Evolutionary conservation across 2,888 invertebrate genomes (phyloP).

Genomic region (Exocentrus adspersus): DNA sequence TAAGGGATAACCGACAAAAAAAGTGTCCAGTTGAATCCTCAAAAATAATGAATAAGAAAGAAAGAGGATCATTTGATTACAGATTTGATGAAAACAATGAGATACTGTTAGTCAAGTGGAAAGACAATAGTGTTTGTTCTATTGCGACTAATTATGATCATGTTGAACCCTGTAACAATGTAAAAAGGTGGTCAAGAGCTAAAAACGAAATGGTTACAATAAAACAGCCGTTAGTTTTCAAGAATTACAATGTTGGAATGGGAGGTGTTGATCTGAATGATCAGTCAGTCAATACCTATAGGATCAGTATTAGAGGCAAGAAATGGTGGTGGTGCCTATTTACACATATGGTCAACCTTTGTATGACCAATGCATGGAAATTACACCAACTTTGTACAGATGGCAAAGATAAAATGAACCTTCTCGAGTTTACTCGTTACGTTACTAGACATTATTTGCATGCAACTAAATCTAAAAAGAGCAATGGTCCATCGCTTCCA

Average conservation of each 20-base stretch:
- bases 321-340: conserved; percentile 30
- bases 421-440: conserved; percentile 1
- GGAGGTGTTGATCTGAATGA: conserved; percentile 31
- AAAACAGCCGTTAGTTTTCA: conserved; percentile 25
- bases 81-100: conserved; percentile 7
- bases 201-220: conserved; percentile 13
- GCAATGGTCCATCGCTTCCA: neutral
- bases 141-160: conserved; percentile 18
- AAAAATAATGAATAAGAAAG: conserved; percentile 6
- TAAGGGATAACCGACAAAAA: conserved; percentile 20
- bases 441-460: conserved; percentile 10
- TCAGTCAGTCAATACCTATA: conserved; percentile 14
- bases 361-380: conserved; percentile 18
- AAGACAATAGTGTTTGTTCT: conserved; percentile 21
- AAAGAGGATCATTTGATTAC: conserved; percentile 11
- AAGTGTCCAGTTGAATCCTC: conserved; percentile 1
- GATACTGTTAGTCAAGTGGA: conserved; percentile 25
- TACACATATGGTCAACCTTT: conserved; percentile 20
- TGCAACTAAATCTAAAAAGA: neutral
- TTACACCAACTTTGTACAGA: neutral
- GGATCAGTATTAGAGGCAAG: conserved; percentile 8
- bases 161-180: conserved; percentile 11
- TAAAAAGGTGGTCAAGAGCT: conserved; percentile 4
- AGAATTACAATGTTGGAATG: conserved; percentile 32
- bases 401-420: neutral